A percentile compares a stretch with the other conserved stretches of the same genome.
Conservation (phyloP, 2,888 invertebrate genomes). For the Meandrusa payeni region DNA sequence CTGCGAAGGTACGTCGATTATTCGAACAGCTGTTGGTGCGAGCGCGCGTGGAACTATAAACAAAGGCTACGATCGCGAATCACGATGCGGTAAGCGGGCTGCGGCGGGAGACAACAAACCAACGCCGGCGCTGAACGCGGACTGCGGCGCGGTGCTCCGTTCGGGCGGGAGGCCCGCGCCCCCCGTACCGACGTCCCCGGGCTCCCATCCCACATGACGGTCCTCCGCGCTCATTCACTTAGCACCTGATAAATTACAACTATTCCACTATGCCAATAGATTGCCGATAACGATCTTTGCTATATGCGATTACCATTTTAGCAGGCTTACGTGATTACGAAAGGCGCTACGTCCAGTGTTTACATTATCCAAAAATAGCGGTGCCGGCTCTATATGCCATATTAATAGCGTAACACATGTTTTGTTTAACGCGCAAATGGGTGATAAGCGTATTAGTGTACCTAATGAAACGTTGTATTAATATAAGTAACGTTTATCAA, state of each 20-base stretch:
- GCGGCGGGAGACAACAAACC: slow-evolving; percentile 53
- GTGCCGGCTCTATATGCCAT: slow-evolving; percentile 5
- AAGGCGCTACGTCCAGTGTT: slow-evolving; percentile 13
- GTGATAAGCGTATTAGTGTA: not conserved
- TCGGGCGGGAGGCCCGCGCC: slow-evolving; percentile 33
- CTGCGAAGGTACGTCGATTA: slow-evolving; percentile 31
- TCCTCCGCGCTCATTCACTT: slow-evolving; percentile 41
- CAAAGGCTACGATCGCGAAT: slow-evolving; percentile 64
- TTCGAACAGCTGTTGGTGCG: slow-evolving; percentile 42
- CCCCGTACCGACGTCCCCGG: slow-evolving; percentile 33
- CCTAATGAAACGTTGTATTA: too few relatives aligned
- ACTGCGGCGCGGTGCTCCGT: slow-evolving; percentile 44
- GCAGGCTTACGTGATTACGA: slow-evolving; percentile 1
- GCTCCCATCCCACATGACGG: slow-evolving; percentile 34
- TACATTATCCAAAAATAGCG: slow-evolving; percentile 18
- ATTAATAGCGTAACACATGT: slow-evolving; percentile 16
- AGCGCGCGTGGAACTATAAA: slow-evolving; percentile 62
- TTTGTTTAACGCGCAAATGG: slow-evolving; percentile 8
- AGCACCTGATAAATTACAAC: slow-evolving; percentile 41
- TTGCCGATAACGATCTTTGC: slow-evolving; percentile 25
- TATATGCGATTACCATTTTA: slow-evolving; percentile 6
- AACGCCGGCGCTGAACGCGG: slow-evolving; percentile 45
- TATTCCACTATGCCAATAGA: slow-evolving; percentile 30
- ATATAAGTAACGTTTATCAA: too few relatives aligned
- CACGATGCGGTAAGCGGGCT: slow-evolving; percentile 35